Base-by-base conservation (phyloP, 2,797 vertebrate genomes). In the Stomatorhinus walkeri region DNA sequence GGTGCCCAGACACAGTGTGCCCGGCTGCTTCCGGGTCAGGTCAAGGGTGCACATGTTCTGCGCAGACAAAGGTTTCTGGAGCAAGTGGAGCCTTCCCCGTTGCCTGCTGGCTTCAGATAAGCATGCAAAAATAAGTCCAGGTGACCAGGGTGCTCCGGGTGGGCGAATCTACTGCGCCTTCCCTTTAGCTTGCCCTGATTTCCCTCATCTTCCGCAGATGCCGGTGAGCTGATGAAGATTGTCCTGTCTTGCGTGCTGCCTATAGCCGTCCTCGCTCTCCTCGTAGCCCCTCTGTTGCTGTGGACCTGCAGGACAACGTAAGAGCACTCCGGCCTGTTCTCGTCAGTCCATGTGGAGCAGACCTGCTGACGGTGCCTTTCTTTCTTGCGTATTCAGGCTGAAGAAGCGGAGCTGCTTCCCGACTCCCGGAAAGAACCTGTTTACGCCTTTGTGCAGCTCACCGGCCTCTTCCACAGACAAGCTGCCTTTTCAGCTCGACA, bases 21-120 rank as follows among this genome's bases (percentile, higher is more conserved):
- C 51, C 68, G 68, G 87, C 89, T 96, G 96, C 89, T 93, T 95
- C 91, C 92, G 90, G 36, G 91, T 96, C 87, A 94, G 95, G 8
- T 95, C 94, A 59, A 95, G 90, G 88, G 1, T 96, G 88, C 72
- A 92, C 46, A 91, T 88, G 4, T 95, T 94, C 4, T 96, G 96
- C 87, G 94, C 91, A 0, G 89, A 93, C 1, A 87, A 72, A 4
- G 90, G 94, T 85, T 91, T 94, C 28, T 96, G 95, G 95, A 96
- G 96, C 5, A 93, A 95, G 0, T 96, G 96, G 96, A 95, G 95
- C 89, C 89, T 0, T 2, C 46, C 4, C 6, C 40, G 2, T 3
- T 96, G 96, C 81, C 49, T 90, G 81, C 88, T 90, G 92, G 94
- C 94, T 95, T 91, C 88, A 14, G 72, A 14, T 2, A 0, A 2